phyloP scores from a whole-genome alignment of 2,888 invertebrate genomes.

The Cataglyphis albicans region DNA sequence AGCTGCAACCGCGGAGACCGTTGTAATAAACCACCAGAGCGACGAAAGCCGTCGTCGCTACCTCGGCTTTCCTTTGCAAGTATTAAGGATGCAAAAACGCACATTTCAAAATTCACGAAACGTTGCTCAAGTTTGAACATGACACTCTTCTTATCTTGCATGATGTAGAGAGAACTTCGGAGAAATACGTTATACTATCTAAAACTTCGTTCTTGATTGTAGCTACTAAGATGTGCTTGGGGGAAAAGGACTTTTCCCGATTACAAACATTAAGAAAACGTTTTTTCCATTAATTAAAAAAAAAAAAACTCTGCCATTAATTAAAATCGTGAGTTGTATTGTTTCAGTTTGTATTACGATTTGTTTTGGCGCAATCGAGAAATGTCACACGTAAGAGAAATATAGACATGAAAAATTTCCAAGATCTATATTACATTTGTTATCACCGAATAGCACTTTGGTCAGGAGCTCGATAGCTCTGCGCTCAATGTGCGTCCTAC shows the following conservation, averaged over 20 bases:
- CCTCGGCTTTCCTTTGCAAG: slow-evolving; percentile 30
- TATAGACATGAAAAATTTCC: slow-evolving; percentile 7
- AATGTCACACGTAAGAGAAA: not conserved
- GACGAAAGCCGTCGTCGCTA: slow-evolving; percentile 39
- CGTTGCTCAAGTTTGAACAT: slow-evolving; percentile 14
- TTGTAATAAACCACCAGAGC: slow-evolving; percentile 52
- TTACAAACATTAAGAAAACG: slow-evolving; percentile 44
- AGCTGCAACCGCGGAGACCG: slow-evolving; percentile 37
- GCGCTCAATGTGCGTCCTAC: slow-evolving; percentile 1
- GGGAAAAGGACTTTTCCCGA: slow-evolving; percentile 15
- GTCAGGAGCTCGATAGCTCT: not conserved
- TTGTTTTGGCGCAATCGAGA: slow-evolving; percentile 3
- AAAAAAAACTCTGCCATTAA: not conserved
- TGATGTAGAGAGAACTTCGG: slow-evolving; percentile 29
- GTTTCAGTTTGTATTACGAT: not conserved
- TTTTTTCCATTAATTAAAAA: not conserved
- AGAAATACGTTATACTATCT: slow-evolving; percentile 36
- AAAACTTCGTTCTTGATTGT: slow-evolving; percentile 25
- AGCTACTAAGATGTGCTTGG: not conserved
- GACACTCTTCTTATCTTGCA: not conserved
- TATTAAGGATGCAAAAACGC: slow-evolving; percentile 47
- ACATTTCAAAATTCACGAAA: slow-evolving; percentile 50
- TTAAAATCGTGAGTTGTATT: slow-evolving; percentile 3
- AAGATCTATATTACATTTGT: slow-evolving; percentile 12
- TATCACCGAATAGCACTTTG: slow-evolving; percentile 25